These are phyloP conservation scores for Bovichtus variegatus DNA, from an alignment of 2,797 vertebrate species.

Conservation along the genomic window DNA sequence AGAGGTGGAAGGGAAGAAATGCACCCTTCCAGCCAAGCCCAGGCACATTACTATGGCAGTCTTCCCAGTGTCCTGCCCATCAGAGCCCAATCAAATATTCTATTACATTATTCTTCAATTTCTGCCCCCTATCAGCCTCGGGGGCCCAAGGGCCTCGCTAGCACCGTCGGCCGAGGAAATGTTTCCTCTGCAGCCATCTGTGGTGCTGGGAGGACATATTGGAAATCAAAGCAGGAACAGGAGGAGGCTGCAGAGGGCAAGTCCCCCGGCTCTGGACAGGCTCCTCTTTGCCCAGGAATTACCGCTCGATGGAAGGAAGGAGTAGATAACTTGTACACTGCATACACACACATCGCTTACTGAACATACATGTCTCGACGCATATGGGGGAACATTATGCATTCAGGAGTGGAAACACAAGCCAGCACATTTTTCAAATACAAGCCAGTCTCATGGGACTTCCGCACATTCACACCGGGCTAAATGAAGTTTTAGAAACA, in stretches of 20 bases:
- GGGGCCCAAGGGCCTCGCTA: constrained; percentile 81
- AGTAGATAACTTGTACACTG: constrained; percentile 20
- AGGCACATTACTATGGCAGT: constrained; percentile 70
- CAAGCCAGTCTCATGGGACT: background rate
- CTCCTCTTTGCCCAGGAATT: constrained; percentile 70
- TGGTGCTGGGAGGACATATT: constrained; percentile 88
- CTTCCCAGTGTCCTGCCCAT: constrained; percentile 76
- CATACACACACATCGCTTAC: constrained; percentile 3
- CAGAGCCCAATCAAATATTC: constrained; percentile 91
- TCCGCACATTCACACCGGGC: background rate
- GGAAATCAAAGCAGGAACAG: constrained; percentile 87
- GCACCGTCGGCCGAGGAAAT: constrained; percentile 83
- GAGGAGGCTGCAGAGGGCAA: constrained; percentile 82
- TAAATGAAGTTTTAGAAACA: background rate
- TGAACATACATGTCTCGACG: constrained; percentile 25
- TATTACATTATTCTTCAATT: constrained; percentile 92
- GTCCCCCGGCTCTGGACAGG: constrained; percentile 62
- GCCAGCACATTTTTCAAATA: constrained; percentile 15
- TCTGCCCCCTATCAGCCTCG: constrained; percentile 75
- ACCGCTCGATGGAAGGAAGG: constrained; percentile 26
- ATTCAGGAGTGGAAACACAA: constrained; percentile 35
- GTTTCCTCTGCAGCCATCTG: constrained; percentile 90
- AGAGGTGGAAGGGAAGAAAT: constrained; percentile 25
- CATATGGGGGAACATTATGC: constrained; percentile 11
- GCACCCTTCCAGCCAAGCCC: constrained; percentile 49